A percentile compares a stretch with the other conserved stretches of the same genome.
Evolutionary conservation across 2,888 invertebrate genomes (phyloP).

Genomic region (Ochropleura plecta): DNA sequence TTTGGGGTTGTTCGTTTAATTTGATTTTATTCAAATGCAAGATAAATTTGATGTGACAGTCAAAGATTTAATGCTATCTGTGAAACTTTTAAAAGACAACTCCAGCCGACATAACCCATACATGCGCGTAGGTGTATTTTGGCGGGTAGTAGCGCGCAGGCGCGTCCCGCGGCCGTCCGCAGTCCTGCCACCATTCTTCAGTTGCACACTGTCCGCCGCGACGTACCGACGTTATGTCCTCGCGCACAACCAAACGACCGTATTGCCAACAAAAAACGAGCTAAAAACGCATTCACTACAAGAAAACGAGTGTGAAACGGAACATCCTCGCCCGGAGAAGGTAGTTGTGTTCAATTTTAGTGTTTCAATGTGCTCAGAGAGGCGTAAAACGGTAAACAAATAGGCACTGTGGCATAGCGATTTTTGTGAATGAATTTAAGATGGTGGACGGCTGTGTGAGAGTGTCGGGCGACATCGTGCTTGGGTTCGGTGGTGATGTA

Average conservation of each 20-base stretch:
- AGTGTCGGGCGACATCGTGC: constrained; percentile 76
- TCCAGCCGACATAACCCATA: constrained; percentile 77
- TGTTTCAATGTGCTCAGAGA: constrained; percentile 71
- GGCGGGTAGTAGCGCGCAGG: constrained; percentile 87
- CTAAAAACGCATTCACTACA: constrained; percentile 71
- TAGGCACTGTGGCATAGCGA: constrained; percentile 82
- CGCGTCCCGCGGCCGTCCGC: constrained; percentile 85
- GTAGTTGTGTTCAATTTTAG: constrained; percentile 62
- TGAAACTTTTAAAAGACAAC: constrained; percentile 82
- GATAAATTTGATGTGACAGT: constrained; percentile 13
- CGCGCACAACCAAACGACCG: constrained; percentile 74
- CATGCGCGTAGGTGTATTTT: constrained; percentile 90
- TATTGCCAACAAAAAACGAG: constrained; percentile 82
- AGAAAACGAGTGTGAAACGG: constrained; percentile 73
- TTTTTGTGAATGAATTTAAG: constrained; percentile 91
- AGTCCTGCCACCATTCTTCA: constrained; percentile 90
- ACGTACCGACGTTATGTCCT: constrained; percentile 70
- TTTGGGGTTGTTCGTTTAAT: not conserved
- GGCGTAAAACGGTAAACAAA: constrained; percentile 88
- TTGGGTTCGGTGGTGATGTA: constrained; percentile 74
- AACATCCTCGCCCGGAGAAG: constrained; percentile 56
- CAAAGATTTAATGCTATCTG: constrained; percentile 70
- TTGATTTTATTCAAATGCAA: constrained; percentile 19
- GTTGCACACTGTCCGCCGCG: constrained; percentile 83
- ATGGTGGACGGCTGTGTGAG: constrained; percentile 86